Evolutionary conservation across 2,797 vertebrate genomes (phyloP), one percentile per base, ranked within the genome.

Genomic region (Bradypodion ventrale): DNA sequence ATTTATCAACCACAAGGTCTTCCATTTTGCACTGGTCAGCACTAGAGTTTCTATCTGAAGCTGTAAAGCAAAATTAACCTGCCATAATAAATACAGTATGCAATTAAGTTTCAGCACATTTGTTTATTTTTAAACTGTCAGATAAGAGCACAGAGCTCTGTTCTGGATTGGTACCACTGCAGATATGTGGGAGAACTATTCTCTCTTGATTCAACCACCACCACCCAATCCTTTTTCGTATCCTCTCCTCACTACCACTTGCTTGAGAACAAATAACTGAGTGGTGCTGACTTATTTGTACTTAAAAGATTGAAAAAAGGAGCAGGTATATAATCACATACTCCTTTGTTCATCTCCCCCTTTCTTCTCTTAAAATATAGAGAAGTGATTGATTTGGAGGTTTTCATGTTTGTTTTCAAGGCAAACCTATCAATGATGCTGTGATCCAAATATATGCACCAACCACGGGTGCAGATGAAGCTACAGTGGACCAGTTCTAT

Each of bases 1-100:
- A 85, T 92, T 93, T 88, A 87, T 52, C 0, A 90, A 46, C 90
- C 88, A 88, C 68, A 90, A 93, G 83, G 82, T 86, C 29, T 87
- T 77, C 44, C 19, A 44, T 69, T 59, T 29, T 56, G 7, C 16
- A 35, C 59, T 82, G n/a, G 46, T 74, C 29, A 74, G 44, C 15
- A 74, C 44, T 32, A 6, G 4, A 29, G 13, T 1, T 2, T 19
- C 44, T 23, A 27, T 27, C 23, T 12, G 27, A 52, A 79, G 25
- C 19, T 59, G 29, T 16, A 74, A 44, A 32, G 35, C 15, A 35
- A 37, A 35, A 68, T 32, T 16, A 37, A 68, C 65, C 13, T 15
- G n/a, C 3, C 21, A 21, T 5, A 35, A 10, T 68, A 68, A 68
- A 68, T 19, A 65, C n/a, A 68, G 32, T 35, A 35, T 37, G 32